Evolutionary conservation across 2,113 vertebrate genomes (phyloP).

Genomic region (Oreamnos americanus): DNA sequence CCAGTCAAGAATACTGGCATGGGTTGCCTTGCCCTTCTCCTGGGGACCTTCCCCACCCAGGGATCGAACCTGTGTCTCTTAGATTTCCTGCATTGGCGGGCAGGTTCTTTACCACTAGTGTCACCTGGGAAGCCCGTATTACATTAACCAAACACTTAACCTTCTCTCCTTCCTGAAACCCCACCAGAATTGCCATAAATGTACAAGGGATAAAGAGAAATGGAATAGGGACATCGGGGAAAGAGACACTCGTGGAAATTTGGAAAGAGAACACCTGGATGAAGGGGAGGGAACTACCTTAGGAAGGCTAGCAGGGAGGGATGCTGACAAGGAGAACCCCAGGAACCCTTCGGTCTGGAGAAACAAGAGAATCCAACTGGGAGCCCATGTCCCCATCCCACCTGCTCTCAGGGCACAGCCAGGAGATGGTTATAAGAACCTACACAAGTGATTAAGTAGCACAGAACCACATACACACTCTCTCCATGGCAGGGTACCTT

Average conservation of each 20-base stretch:
- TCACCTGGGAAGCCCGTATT: not conserved
- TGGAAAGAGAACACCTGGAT: not conserved
- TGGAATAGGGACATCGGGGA: not conserved
- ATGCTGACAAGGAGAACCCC: rapidly evolving
- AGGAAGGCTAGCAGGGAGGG: not conserved
- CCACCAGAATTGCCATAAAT: not conserved
- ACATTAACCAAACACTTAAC: no score
- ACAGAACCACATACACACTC: not conserved
- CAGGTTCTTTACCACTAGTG: not conserved
- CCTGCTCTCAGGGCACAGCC: not conserved
- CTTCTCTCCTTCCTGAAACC: not conserved
- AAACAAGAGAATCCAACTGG: not conserved
- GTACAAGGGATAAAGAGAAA: not conserved
- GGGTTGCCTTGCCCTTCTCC: not conserved
- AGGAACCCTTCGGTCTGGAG: not conserved
- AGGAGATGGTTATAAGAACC: not conserved
- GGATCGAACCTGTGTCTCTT: not conserved
- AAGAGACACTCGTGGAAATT: not conserved
- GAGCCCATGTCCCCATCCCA: not conserved
- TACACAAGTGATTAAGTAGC: no score
- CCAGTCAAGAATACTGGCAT: not conserved
- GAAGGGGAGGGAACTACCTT: not conserved
- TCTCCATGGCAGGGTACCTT: not conserved
- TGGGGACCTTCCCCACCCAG: not conserved
- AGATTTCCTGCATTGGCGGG: not conserved